These are phyloP conservation scores for Mus musculus DNA, from an alignment of 2,113 vertebrate species.

Conservation along the genomic window GRCm39 chr5:17804001-17804500, in stretches of 20 bases:
- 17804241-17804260: not conserved
- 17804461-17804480: not conserved
- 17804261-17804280: not conserved
- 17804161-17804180: not conserved
- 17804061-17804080: not conserved
- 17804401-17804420: slow-evolving; percentile 42
- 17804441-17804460: not conserved
- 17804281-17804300: slow-evolving; percentile 39
- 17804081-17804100: slow-evolving; percentile 23
- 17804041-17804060: no score
- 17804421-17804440: not conserved
- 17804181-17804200: not conserved
- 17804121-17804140: not conserved
- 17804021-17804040: not conserved
- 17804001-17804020: not conserved
- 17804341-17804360: slow-evolving; percentile 45
- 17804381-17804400: slow-evolving; percentile 54
- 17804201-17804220: slow-evolving; percentile 27
- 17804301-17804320: slow-evolving; percentile 7
- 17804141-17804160: not conserved
- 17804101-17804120: not conserved
- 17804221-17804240: not conserved
- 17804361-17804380: slow-evolving; percentile 36
- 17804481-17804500: not conserved
- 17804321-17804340: slow-evolving; percentile 22